Conservation (phyloP, 2,888 invertebrate genomes). For the Amorpha juglandis region DNA sequence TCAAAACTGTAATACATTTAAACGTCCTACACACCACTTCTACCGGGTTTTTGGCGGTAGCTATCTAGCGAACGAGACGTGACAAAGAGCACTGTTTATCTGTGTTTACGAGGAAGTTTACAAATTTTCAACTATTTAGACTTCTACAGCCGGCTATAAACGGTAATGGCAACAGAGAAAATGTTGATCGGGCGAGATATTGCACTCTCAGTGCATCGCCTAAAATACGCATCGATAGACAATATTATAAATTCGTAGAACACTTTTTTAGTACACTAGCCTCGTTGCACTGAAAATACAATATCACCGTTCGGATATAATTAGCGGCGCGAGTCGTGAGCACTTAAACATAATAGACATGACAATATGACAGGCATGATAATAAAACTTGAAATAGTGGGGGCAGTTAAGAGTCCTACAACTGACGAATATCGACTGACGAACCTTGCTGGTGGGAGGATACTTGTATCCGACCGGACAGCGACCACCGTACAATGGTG, state of each 20-base stretch:
- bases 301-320: neutral
- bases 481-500: too few species aligned
- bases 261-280: neutral
- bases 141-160: neutral
- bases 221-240: neutral
- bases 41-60: too few species aligned
- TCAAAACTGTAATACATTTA: too few species aligned
- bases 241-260: neutral
- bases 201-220: neutral
- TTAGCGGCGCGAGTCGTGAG: neutral
- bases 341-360: too few species aligned
- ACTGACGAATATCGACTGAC: too few species aligned
- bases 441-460: too few species aligned
- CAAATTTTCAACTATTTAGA: neutral
- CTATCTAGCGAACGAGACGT: neutral
- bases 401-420: too few species aligned
- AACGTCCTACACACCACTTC: too few species aligned
- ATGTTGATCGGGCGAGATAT: neutral
- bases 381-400: too few species aligned
- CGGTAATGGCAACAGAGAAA: conserved; percentile 13
- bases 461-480: too few species aligned
- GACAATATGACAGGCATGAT: too few species aligned
- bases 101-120: too few species aligned
- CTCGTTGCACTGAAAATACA: conserved; percentile 1
- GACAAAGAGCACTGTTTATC: neutral